phyloP scores from a whole-genome alignment of 2,888 invertebrate species.

The Esperia sulphurella region DNA sequence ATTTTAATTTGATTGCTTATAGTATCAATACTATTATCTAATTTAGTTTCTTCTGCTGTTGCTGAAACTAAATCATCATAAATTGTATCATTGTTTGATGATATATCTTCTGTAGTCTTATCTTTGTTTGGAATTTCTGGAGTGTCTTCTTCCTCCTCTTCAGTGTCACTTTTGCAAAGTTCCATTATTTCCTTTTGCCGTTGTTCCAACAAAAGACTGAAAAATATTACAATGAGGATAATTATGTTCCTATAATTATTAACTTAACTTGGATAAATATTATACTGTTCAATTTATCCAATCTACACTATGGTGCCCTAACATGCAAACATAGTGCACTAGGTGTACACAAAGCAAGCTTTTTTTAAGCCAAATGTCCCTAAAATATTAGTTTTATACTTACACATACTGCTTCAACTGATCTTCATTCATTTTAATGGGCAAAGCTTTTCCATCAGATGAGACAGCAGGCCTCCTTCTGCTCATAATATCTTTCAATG shows the following conservation, averaged over 20 bases:
- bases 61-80: constrained; percentile 4
- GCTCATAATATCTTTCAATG: constrained; percentile 87
- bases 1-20: background rate
- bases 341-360: too few relatives aligned
- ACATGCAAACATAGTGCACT: too few relatives aligned
- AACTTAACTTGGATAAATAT: too few relatives aligned
- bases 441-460: constrained; percentile 62
- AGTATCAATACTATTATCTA: background rate
- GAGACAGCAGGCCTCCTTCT: constrained; percentile 54
- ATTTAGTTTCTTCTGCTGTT: background rate
- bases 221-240: background rate
- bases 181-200: constrained; percentile 86
- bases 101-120: background rate
- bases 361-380: too few relatives aligned
- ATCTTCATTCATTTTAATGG: constrained; percentile 83
- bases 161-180: constrained; percentile 87
- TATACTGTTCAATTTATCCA: too few relatives aligned
- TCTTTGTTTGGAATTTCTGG: background rate
- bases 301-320: too few relatives aligned
- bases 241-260: too few relatives aligned
- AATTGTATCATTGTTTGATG: constrained; percentile 3
- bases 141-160: constrained; percentile 52
- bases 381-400: constrained; percentile 34
- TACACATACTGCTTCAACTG: constrained; percentile 83
- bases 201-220: constrained; percentile 77